Conservation (phyloP, 2,888 invertebrate species). For the Pterostichus niger region DNA sequence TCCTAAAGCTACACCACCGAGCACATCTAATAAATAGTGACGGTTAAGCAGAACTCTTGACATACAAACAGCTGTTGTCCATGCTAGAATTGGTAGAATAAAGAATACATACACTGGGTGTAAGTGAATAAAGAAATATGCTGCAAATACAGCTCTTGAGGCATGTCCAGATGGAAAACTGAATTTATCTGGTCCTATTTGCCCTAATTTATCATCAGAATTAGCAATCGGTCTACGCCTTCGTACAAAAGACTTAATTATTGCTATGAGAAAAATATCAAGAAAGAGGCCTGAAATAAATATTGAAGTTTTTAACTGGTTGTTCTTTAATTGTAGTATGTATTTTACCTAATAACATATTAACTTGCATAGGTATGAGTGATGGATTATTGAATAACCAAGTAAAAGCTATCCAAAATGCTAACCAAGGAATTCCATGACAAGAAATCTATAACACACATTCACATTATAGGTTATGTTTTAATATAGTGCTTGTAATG, state of each 20-base stretch:
- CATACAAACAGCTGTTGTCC: slow-evolving; percentile 86
- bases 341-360: slow-evolving; percentile 88
- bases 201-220: slow-evolving; percentile 82
- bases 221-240: slow-evolving; percentile 86
- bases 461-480: slow-evolving; percentile 46
- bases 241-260: slow-evolving; percentile 88
- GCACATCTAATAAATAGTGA: slow-evolving; percentile 92
- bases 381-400: slow-evolving; percentile 86
- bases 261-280: slow-evolving; percentile 88
- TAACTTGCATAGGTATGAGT: slow-evolving; percentile 90
- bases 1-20: slow-evolving; percentile 88
- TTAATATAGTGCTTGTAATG: slow-evolving; percentile 10
- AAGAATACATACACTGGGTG: slow-evolving; percentile 82
- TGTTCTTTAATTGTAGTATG: no score
- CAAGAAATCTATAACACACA: slow-evolving; percentile 85
- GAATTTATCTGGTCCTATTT: slow-evolving; percentile 92
- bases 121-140: slow-evolving; percentile 85
- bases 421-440: slow-evolving; percentile 93
- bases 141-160: slow-evolving; percentile 88
- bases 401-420: slow-evolving; percentile 87
- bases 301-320: neutral
- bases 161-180: slow-evolving; percentile 98
- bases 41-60: slow-evolving; percentile 91
- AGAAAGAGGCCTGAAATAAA: slow-evolving; percentile 86
- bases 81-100: slow-evolving; percentile 84